Conservation (phyloP, 2,797 vertebrate species). For the Molothrus aeneus region DNA sequence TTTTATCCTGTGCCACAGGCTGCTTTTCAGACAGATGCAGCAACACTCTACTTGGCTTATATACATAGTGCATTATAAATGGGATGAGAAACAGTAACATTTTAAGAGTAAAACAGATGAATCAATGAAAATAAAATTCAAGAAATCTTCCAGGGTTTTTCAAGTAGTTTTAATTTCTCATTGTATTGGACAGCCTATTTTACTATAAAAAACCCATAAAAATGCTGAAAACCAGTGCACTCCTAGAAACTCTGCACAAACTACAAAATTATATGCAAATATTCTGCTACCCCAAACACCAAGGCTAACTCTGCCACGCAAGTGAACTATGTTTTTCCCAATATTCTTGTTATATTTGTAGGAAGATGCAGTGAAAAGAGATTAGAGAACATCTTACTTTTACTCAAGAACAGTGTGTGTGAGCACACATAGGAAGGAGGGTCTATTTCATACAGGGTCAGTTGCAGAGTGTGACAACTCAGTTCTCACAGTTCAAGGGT, state of each 20-base stretch:
- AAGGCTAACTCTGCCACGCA: background rate
- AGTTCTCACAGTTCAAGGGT: background rate
- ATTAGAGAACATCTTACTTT: background rate
- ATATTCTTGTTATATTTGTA: background rate
- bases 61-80: background rate
- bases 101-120: background rate
- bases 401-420: background rate
- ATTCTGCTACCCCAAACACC: background rate
- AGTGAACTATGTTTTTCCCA: background rate
- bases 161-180: background rate
- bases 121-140: background rate
- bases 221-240: background rate
- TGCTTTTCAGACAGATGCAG: background rate
- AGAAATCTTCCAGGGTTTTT: background rate
- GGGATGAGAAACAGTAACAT: background rate
- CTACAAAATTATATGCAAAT: background rate
- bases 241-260: background rate
- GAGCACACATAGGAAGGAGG: background rate
- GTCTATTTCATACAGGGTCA: background rate
- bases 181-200: background rate
- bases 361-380: background rate
- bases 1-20: background rate
- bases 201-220: background rate
- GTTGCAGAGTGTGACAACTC: background rate
- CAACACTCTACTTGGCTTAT: background rate